These are phyloP conservation scores for Beroe forskalii DNA, from an alignment of 37 sponge, comb jelly and placozoan genomes.

Conservation along the genomic window DNA sequence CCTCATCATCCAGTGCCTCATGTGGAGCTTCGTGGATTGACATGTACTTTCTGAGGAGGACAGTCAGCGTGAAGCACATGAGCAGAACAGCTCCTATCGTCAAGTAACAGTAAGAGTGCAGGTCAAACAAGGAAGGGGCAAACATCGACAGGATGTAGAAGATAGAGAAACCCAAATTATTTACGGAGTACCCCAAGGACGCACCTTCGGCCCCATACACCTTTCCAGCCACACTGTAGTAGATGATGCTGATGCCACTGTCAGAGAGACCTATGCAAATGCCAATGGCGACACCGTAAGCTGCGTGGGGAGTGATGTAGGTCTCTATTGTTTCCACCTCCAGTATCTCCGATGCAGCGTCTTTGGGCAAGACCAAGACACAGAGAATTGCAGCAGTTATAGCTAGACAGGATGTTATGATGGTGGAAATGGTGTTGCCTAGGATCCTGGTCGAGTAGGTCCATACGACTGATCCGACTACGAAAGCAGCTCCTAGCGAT, in stretches of 20 bases:
- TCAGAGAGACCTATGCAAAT: background rate
- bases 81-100: conserved; percentile 17
- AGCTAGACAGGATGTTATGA: background rate
- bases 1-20: too few species aligned
- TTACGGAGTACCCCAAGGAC: background rate
- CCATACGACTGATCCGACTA: background rate
- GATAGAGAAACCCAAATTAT: background rate
- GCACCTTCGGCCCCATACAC: background rate
- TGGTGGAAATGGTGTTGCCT: background rate
- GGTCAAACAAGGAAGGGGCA: conserved; percentile 9
- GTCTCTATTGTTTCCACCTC: background rate
- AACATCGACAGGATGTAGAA: conserved; percentile 13
- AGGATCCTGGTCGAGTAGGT: background rate
- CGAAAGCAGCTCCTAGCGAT: background rate
- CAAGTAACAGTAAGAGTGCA: background rate
- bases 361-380: background rate
- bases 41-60: background rate
- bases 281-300: background rate
- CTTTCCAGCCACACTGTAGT: background rate
- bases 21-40: too few species aligned
- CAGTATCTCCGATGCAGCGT: background rate
- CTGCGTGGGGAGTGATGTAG: background rate
- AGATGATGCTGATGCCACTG: conserved; percentile 12
- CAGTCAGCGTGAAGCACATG: background rate
- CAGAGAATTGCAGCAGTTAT: background rate